Evolutionary conservation across 2,797 vertebrate genomes (phyloP), one percentile per base, ranked within the genome.

Genomic region (Heterohyrax brucei): DNA sequence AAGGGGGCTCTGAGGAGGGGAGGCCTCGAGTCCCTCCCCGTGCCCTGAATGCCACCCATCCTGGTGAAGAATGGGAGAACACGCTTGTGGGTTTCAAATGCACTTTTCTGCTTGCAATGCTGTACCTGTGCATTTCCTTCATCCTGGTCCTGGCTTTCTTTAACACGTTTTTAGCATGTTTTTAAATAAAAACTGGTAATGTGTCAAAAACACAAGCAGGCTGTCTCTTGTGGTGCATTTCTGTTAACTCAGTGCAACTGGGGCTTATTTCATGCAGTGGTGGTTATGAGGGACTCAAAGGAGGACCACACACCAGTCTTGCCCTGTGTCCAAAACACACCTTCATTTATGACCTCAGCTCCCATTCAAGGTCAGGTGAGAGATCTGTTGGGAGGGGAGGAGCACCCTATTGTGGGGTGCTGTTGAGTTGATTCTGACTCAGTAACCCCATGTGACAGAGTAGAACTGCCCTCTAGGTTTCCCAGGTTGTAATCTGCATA

Each of bases 81-180:
- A 90, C 70, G 28, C 94, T 97, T 97, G 85, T 95, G 96, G 96
- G 95, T 94, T 98, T 97, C 97, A 93, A 93, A 96, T 97, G 98
- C 98, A 98, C 98, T 98, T 98, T 98, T 97, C 98, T 97, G 97
- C 97, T 98, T 98, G 97, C 91, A 90, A 97, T 97, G 94, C 96
- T 96, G 16, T 96, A 21, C 80, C 97, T 97, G 84, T 97, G 90
- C 95, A 66, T 97, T 97, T 97, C 95, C 92, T 97, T 77, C 92
- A 87, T 79, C 93, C 95, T 95, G 96, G 95, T 95, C 96, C 96
- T 94, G 97, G 98, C 96, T 98, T 98, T 98, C 98, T 97, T 97
- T 97, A 97, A 97, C 93, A 86, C 95, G 97, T 98, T 98, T 98
- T 98, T 98, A 98, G 99, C 98, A 99, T 99, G 99, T 98, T 99